These are phyloP conservation scores for Aspidiotus rigidus DNA, from an alignment of 2,888 invertebrate genomes.

Conservation along the genomic window DNA sequence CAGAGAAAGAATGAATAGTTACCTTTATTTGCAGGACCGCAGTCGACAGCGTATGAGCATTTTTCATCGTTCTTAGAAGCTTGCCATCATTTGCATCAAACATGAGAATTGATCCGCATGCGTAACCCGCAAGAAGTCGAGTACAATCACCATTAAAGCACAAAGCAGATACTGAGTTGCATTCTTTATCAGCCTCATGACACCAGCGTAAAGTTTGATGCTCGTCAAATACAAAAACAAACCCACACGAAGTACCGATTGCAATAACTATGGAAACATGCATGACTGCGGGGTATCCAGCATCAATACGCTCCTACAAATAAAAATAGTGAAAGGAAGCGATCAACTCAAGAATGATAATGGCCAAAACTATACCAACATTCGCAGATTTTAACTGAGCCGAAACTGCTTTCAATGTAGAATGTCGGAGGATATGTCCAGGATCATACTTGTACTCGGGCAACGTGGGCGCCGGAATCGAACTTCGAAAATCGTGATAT, in stretches of 20 bases:
- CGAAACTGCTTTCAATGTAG: conserved; percentile 77
- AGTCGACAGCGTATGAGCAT: conserved; percentile 73
- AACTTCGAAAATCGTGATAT: conserved; percentile 41
- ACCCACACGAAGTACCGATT: conserved; percentile 91
- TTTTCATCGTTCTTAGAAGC: conserved; percentile 61
- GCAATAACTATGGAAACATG: conserved; percentile 71
- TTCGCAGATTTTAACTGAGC: conserved; percentile 78
- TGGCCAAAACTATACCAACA: conserved; percentile 47
- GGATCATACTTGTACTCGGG: conserved; percentile 33
- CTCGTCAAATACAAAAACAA: conserved; percentile 74
- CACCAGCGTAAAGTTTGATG: conserved; percentile 87
- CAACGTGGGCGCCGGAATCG: conserved; percentile 15
- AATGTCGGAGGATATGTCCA: conserved; percentile 63
- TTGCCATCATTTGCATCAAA: conserved; percentile 73
- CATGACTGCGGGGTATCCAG: conserved; percentile 78
- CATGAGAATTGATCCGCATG: conserved; percentile 81
- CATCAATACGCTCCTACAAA: conserved; percentile 72
- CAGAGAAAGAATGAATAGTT: conserved; percentile 31
- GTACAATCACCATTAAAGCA: conserved; percentile 75
- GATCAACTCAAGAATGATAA: neutral
- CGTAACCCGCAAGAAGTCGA: conserved; percentile 67
- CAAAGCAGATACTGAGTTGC: conserved; percentile 66
- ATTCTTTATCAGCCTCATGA: conserved; percentile 57
- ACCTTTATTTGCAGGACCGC: conserved; percentile 67
- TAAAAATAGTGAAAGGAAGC: neutral